Conservation (phyloP, 2,797 vertebrate genomes). For the Clarias laeviceps region DNA sequence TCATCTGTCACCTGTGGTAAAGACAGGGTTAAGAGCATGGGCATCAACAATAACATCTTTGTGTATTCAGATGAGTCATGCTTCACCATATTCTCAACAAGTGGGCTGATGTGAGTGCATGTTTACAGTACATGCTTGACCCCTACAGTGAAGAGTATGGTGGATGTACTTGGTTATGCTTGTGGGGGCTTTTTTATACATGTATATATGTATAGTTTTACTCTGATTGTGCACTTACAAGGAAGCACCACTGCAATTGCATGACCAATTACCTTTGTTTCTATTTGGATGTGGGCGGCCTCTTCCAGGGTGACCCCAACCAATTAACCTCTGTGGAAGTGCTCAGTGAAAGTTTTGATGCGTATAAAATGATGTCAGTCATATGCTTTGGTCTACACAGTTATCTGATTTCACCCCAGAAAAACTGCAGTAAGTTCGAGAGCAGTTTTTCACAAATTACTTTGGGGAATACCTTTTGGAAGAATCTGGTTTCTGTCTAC, state of each 20-base stretch:
- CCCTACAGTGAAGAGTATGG: background rate
- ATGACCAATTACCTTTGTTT: background rate
- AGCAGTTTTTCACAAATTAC: background rate
- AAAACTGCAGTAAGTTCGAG: background rate
- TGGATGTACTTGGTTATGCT: background rate
- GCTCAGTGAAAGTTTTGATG: background rate
- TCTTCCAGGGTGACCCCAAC: background rate
- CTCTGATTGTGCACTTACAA: background rate
- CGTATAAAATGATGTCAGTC: background rate
- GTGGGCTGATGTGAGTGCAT: background rate
- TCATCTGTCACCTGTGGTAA: no score
- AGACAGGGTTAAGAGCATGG: no score
- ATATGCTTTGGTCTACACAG: background rate
- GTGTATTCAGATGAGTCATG: background rate
- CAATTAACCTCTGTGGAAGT: background rate
- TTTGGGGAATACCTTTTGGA: background rate
- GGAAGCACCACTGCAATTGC: background rate
- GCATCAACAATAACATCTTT: no score
- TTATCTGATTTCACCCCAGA: background rate
- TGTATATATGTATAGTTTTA: background rate
- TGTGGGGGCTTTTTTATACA: background rate
- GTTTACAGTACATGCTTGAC: slow-evolving; percentile 8
- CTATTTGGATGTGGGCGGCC: background rate
- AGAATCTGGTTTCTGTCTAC: background rate
- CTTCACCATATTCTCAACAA: background rate